phyloP scores from a whole-genome alignment of 2,888 invertebrate genomes.

The Hypercompe scribonia region DNA sequence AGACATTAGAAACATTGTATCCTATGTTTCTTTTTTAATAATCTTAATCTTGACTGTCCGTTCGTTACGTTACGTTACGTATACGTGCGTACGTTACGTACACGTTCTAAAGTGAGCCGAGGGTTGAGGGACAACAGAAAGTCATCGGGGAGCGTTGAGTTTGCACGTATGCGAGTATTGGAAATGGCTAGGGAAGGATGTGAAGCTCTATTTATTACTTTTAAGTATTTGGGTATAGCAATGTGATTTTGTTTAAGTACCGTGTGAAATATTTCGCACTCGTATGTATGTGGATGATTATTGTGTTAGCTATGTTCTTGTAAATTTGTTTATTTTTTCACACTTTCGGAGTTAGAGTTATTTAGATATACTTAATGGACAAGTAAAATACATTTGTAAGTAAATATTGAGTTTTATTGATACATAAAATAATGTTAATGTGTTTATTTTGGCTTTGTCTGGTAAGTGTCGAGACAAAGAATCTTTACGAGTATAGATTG shows the following conservation, averaged over 20 bases:
- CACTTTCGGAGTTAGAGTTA: conserved; percentile 26
- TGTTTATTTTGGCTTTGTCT: conserved; percentile 11
- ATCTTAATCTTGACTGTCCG: too few species aligned
- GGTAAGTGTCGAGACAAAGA: not conserved
- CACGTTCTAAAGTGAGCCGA: not conserved
- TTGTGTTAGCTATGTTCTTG: conserved; percentile 22
- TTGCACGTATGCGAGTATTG: not conserved
- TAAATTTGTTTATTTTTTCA: conserved; percentile 26
- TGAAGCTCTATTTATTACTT: not conserved
- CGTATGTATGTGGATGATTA: conserved; percentile 16
- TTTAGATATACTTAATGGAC: conserved; percentile 27
- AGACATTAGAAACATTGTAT: not conserved
- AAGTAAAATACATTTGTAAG: conserved; percentile 33
- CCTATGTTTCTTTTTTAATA: too few species aligned
- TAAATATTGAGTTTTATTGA: conserved; percentile 46
- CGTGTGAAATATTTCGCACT: conserved; percentile 11
- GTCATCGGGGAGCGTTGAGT: not conserved
- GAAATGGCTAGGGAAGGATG: not conserved
- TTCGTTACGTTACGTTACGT: too few species aligned
- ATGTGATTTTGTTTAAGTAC: conserved; percentile 35
- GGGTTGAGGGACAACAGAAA: not conserved
- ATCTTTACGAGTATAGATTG: not conserved
- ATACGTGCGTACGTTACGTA: too few species aligned
- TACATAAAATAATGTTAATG: conserved; percentile 28
- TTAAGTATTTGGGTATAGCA: conserved; percentile 10